These are phyloP conservation scores for Cylloceria caligata DNA, from an alignment of 2,888 invertebrate species.

Conservation along the genomic window DNA sequence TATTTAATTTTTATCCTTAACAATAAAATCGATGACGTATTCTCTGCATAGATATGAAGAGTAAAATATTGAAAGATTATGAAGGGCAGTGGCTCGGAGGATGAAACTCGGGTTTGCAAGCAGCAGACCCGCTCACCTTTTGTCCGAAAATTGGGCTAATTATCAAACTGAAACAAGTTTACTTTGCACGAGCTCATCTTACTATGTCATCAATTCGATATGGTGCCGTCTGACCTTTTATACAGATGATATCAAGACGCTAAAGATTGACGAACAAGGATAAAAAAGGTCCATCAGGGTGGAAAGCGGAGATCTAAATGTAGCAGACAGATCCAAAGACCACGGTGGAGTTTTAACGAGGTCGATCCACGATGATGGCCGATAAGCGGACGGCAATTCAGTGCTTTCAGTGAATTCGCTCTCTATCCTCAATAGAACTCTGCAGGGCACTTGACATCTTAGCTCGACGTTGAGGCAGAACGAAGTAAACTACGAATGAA, in stretches of 20 bases:
- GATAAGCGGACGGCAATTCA: conserved; percentile 17
- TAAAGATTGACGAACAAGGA: conserved; percentile 2
- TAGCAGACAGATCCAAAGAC: conserved; percentile 3
- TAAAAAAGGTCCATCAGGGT: neutral
- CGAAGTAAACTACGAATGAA: conserved; percentile 2
- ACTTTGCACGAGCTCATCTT: neutral
- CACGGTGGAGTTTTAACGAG: conserved; percentile 37
- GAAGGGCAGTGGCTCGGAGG: no score
- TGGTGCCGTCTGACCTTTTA: neutral
- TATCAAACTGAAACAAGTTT: neutral
- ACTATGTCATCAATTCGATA: conserved; percentile 9
- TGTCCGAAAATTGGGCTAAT: neutral
- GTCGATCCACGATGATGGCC: conserved; percentile 19
- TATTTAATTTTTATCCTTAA: neutral
- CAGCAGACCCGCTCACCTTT: no score
- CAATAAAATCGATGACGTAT: neutral
- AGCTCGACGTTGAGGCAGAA: neutral
- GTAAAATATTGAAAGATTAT: neutral
- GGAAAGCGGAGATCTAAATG: neutral
- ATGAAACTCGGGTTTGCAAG: no score
- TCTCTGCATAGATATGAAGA: no score
- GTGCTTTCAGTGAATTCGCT: neutral
- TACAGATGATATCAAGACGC: neutral
- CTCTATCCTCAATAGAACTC: neutral
- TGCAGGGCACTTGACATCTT: conserved; percentile 2